Conservation (phyloP, 2,888 invertebrate genomes). For the Drosophila gaucha region DNA sequence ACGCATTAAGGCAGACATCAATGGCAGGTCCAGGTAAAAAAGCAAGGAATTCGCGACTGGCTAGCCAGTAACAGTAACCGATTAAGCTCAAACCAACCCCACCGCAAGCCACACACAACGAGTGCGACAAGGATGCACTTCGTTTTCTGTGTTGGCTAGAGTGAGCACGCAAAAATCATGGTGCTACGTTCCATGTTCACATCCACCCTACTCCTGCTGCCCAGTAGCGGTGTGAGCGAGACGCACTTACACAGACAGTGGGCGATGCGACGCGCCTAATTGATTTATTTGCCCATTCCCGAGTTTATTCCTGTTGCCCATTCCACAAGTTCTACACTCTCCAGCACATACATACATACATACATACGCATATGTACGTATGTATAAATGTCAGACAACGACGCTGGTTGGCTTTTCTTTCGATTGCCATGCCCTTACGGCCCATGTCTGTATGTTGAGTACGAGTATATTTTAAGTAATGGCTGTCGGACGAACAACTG, state of each 20-base stretch:
- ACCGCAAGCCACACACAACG: slow-evolving; percentile 17
- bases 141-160: slow-evolving; percentile 1
- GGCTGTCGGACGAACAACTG: slow-evolving; percentile 43
- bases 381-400: background rate
- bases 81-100: slow-evolving; percentile 61
- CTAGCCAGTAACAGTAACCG: slow-evolving; percentile 69
- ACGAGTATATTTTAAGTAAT: slow-evolving; percentile 49
- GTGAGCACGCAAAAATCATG: slow-evolving; percentile 18
- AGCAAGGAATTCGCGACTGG: slow-evolving; percentile 55
- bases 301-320: slow-evolving; percentile 27
- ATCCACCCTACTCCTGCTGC: slow-evolving; percentile 23
- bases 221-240: slow-evolving; percentile 25
- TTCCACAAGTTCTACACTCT: slow-evolving; percentile 11
- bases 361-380: background rate
- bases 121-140: slow-evolving; percentile 17
- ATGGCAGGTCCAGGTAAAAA: slow-evolving; percentile 37
- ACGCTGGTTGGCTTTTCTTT: slow-evolving; percentile 59
- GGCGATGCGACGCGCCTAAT: slow-evolving; percentile 67
- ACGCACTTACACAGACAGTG: slow-evolving; percentile 39
- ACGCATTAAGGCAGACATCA: slow-evolving; percentile 63
- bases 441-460: slow-evolving; percentile 27
- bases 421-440: slow-evolving; percentile 24
- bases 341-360: background rate
- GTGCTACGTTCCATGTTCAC: slow-evolving; percentile 7
- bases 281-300: slow-evolving; percentile 67